Conservation (phyloP, 1,140 invertebrate species). For the Scylla paramamosain region DNA sequence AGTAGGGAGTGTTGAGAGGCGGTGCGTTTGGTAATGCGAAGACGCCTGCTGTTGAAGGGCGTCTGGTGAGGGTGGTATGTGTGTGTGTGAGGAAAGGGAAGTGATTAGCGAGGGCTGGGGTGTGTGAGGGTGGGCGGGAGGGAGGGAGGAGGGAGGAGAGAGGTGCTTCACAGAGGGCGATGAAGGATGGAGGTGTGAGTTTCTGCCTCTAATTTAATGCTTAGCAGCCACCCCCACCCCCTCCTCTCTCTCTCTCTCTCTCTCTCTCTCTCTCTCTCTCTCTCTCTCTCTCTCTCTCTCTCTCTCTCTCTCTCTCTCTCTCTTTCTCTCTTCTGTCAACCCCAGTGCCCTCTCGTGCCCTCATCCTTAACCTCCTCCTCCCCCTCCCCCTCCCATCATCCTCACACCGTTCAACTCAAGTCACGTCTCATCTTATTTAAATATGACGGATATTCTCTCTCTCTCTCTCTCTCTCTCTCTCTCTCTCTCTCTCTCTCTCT, state of each 20-base stretch:
- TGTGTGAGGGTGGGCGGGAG: neutral
- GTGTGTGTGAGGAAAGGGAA: neutral
- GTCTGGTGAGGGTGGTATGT: neutral
- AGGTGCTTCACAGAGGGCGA: neutral
- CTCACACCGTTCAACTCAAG: neutral
- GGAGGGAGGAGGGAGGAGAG: neutral
- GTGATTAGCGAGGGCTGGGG: neutral
- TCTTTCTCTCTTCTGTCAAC: neutral
- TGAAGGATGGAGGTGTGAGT: neutral
- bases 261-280: neutral
- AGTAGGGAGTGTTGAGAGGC: neutral
- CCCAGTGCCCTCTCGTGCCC: neutral
- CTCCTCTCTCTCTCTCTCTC: neutral
- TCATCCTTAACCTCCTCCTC: neutral
- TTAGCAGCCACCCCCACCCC: neutral
- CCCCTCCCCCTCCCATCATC: neutral
- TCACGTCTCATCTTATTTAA: neutral
- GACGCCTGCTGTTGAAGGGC: neutral
- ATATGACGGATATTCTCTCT: neutral
- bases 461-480: constrained; percentile 16
- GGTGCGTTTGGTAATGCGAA: neutral
- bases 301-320: neutral
- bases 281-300: neutral
- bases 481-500: neutral
- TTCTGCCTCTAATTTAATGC: neutral